Evolutionary conservation across 2,113 vertebrate species (phyloP).

Genomic region (Montifringilla adamsi): DNA sequence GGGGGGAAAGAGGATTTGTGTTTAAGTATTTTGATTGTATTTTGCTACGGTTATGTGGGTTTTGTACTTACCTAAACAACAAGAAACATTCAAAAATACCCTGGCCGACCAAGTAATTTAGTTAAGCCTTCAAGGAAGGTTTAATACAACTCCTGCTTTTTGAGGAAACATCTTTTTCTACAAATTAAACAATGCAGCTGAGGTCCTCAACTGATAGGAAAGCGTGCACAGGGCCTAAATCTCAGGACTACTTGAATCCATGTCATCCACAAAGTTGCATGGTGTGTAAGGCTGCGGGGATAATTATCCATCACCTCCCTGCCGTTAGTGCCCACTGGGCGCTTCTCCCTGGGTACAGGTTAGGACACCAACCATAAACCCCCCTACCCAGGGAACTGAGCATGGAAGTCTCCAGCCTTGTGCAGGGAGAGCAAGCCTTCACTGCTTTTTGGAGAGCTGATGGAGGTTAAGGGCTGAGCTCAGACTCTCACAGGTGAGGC

Average conservation of each 20-base stretch:
- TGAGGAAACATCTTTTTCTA: neutral
- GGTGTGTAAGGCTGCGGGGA: neutral
- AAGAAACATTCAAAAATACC: slow-evolving; percentile 4
- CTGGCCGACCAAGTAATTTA: neutral
- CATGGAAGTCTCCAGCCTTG: neutral
- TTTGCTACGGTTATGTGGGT: neutral
- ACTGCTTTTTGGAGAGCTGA: neutral
- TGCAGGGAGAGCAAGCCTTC: neutral
- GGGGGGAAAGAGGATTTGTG: neutral
- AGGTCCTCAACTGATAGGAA: neutral
- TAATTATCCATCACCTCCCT: neutral
- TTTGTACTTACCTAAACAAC: neutral
- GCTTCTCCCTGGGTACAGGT: neutral
- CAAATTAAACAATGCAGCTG: neutral
- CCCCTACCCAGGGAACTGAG: neutral
- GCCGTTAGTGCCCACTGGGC: fast-evolving
- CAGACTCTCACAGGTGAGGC: neutral
- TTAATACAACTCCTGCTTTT: neutral
- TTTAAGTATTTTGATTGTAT: neutral
- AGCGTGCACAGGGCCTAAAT: neutral
- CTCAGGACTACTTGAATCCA: neutral
- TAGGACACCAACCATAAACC: no score
- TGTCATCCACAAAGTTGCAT: no score
- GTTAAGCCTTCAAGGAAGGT: neutral
- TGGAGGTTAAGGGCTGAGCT: neutral